Percentiles rank a stretch among this genome's conserved stretches.
Conservation (phyloP, 2,113 vertebrate genomes). For the Helogale parvula region DNA sequence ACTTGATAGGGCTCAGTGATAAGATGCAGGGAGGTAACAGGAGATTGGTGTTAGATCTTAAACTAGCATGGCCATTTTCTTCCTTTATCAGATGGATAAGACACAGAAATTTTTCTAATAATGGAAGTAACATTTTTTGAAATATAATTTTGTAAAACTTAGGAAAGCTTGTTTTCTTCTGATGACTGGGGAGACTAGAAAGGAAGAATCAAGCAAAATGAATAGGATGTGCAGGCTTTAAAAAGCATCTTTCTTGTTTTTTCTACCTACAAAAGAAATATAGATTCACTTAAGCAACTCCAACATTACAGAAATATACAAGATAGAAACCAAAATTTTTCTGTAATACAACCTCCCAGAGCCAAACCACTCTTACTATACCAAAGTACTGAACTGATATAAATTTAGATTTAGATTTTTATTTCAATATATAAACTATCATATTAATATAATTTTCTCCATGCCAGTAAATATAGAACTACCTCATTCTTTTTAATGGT, state of each 20-base stretch:
- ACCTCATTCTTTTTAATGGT: neutral
- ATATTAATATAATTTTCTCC: neutral
- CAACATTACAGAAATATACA: neutral
- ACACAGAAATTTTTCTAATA: neutral
- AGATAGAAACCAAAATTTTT: neutral
- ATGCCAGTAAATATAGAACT: neutral
- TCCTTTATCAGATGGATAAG: neutral
- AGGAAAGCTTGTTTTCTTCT: neutral
- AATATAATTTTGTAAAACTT: conserved; percentile 26
- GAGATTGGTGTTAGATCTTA: neutral
- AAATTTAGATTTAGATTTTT: neutral
- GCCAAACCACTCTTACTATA: neutral
- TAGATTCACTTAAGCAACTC: conserved; percentile 23
- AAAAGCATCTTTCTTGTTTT: conserved; percentile 23
- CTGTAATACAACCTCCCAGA: neutral
- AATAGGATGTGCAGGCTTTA: neutral
- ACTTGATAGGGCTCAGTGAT: neutral
- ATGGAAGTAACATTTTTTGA: neutral
- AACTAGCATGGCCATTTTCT: neutral
- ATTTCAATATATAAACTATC: conserved; percentile 36
- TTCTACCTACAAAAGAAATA: conserved; percentile 37
- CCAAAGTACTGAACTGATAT: neutral
- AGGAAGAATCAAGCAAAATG: neutral
- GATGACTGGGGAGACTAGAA: neutral
- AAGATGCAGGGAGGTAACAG: neutral